Percentiles rank a stretch among this genome's conserved stretches.
Conservation (phyloP, 2,888 invertebrate species). For the Leptogaster cylindrica region DNA sequence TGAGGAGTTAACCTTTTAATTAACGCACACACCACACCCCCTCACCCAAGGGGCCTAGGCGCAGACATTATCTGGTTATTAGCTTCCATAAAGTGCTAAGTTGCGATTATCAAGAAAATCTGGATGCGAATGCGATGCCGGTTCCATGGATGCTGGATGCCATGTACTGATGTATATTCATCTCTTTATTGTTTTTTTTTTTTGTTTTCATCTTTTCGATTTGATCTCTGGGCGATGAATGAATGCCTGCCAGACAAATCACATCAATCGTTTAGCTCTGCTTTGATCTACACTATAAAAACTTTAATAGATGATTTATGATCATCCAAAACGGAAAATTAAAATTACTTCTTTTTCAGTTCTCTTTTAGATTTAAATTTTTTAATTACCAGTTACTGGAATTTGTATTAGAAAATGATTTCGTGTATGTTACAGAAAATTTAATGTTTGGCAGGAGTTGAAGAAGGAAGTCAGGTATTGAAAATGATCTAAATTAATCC, state of each 20-base stretch:
- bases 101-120: slow-evolving; percentile 5
- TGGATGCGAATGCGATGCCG: slow-evolving; percentile 8
- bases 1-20: slow-evolving; percentile 29
- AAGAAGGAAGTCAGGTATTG: too few species aligned
- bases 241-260: slow-evolving; percentile 46
- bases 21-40: slow-evolving; percentile 15
- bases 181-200: too few species aligned
- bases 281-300: slow-evolving; percentile 42
- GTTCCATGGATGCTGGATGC: not conserved
- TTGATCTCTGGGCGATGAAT: slow-evolving; percentile 18
- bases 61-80: slow-evolving; percentile 1
- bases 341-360: slow-evolving; percentile 40
- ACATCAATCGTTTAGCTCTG: slow-evolving; percentile 46
- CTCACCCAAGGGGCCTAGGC: not conserved
- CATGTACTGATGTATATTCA: too few species aligned
- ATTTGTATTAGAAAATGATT: too few species aligned
- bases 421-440: too few species aligned
- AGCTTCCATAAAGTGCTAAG: slow-evolving; percentile 17
- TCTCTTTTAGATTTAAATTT: slow-evolving; percentile 21
- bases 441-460: too few species aligned
- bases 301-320: slow-evolving; percentile 46
- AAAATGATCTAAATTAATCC: too few species aligned
- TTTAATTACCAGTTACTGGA: slow-evolving; percentile 41
- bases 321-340: slow-evolving; percentile 43
- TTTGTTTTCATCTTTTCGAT: slow-evolving; percentile 29